phyloP scores from a whole-genome alignment of 1,140 invertebrate species.

The Delia radicum region DNA sequence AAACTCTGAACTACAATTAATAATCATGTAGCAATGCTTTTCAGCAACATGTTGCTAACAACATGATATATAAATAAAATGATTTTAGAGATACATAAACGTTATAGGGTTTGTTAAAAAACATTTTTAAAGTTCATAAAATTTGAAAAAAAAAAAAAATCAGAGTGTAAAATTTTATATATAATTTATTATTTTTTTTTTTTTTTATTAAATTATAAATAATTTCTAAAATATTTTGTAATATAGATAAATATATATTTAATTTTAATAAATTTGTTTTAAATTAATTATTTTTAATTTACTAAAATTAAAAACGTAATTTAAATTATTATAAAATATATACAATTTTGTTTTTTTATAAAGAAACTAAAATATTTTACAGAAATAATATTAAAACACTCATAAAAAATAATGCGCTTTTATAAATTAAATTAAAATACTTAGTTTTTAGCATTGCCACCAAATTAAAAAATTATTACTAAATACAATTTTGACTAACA shows the following conservation, averaged over 20 bases:
- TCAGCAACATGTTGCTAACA: background rate
- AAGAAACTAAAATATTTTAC: no score
- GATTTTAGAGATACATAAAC: no score
- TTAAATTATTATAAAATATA: background rate
- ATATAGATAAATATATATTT: background rate
- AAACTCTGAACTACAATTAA: no score
- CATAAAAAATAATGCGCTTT: background rate
- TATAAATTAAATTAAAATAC: background rate
- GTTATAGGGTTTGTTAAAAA: no score
- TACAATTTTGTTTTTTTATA: background rate
- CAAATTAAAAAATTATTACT: background rate
- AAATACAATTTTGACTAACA: background rate
- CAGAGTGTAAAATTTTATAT: background rate
- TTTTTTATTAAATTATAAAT: background rate
- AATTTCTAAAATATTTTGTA: background rate
- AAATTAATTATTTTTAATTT: background rate
- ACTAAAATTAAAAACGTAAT: background rate
- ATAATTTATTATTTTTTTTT: background rate
- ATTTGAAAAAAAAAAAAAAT: background rate
- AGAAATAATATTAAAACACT: no score
- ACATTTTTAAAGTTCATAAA: background rate
- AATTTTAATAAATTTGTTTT: background rate
- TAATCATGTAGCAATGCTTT: no score
- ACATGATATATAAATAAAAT: background rate
- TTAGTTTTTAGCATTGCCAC: background rate